Evolutionary conservation across 2,888 invertebrate genomes (phyloP).

Genomic region (Heliconius ismenius): DNA sequence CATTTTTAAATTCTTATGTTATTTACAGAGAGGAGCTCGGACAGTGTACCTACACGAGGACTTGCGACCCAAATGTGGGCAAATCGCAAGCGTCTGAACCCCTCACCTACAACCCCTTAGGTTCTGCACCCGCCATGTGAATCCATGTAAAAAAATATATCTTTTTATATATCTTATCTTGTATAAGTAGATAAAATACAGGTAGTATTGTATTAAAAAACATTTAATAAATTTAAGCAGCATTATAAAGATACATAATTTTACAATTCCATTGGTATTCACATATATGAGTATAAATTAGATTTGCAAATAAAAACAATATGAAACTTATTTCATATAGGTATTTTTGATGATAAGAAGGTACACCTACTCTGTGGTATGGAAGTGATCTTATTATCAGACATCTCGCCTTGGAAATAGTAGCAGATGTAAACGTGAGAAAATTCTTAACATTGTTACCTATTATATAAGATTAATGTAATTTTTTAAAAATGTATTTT

Average conservation of each 20-base stretch:
- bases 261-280: background rate
- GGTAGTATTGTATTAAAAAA: no score
- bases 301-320: no score
- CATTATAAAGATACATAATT: background rate
- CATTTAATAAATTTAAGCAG: background rate
- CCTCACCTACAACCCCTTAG: no score
- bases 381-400: constrained; percentile 51
- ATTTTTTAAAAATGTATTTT: background rate
- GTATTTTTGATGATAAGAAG: background rate
- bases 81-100: no score
- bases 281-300: no score
- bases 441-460: constrained; percentile 52
- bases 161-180: background rate
- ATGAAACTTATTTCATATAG: no score
- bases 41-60: no score
- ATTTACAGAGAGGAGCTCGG: no score
- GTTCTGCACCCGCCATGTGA: no score
- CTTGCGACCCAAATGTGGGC: no score
- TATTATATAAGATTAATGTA: constrained; percentile 22
- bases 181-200: background rate
- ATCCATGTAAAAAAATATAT: no score
- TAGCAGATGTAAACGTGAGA: constrained; percentile 64
- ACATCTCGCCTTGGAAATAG: constrained; percentile 68
- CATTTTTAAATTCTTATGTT: no score
- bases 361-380: constrained; percentile 44